phyloP scores from a whole-genome alignment of 2,797 vertebrate genomes.

The Zenarchopterus dispar region DNA sequence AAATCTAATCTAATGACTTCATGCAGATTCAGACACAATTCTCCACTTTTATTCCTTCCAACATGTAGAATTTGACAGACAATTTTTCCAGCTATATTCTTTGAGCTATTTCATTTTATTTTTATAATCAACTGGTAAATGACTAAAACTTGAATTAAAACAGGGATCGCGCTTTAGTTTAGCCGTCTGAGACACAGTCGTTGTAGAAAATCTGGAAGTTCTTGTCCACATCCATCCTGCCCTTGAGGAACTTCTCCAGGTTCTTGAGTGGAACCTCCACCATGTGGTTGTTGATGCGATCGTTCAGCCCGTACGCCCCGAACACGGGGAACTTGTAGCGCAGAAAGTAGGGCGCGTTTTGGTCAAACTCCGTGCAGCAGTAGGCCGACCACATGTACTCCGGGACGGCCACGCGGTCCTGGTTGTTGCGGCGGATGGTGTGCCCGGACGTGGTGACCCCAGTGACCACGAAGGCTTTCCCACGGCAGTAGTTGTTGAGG shows the following conservation, averaged over 20 bases:
- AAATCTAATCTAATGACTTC: neutral
- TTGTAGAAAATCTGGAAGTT: slow-evolving; percentile 83
- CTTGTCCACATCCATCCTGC: slow-evolving; percentile 78
- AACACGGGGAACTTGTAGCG: slow-evolving; percentile 81
- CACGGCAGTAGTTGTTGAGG: slow-evolving; percentile 81
- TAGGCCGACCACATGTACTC: slow-evolving; percentile 81
- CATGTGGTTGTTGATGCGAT: slow-evolving; percentile 75
- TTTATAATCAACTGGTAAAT: neutral
- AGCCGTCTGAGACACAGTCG: slow-evolving; percentile 73
- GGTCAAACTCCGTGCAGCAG: slow-evolving; percentile 78
- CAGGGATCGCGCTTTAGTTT: slow-evolving; percentile 3
- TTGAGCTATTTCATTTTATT: neutral
- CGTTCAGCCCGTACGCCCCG: slow-evolving; percentile 75
- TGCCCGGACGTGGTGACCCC: slow-evolving; percentile 76
- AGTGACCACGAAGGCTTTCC: slow-evolving; percentile 72
- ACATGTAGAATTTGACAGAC: slow-evolving; percentile 6
- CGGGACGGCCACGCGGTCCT: slow-evolving; percentile 73
- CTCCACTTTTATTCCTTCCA: slow-evolving; percentile 26
- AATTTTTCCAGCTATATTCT: neutral
- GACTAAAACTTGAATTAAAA: slow-evolving; percentile 5
- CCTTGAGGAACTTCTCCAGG: slow-evolving; percentile 79
- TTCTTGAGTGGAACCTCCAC: slow-evolving; percentile 78
- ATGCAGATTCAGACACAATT: neutral
- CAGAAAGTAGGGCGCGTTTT: slow-evolving; percentile 76
- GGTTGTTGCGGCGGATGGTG: slow-evolving; percentile 76